A percentile compares a stretch with the other conserved stretches of the same genome.
Conservation (phyloP, 1,140 invertebrate genomes). For the Hermetia illucens region DNA sequence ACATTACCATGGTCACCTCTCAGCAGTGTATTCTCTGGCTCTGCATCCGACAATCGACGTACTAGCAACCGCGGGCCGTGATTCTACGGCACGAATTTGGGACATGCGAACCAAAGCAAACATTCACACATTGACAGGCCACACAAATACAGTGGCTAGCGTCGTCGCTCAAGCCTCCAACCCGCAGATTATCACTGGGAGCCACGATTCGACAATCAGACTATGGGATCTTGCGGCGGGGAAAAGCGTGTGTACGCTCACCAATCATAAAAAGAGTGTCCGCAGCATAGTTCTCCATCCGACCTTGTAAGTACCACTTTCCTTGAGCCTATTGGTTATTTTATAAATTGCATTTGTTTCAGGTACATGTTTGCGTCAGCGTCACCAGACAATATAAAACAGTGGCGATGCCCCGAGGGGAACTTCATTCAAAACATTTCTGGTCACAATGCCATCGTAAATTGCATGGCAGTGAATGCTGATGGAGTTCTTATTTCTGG, state of each 20-base stretch:
- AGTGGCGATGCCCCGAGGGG: conserved; percentile 98
- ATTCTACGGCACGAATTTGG: conserved; percentile 94
- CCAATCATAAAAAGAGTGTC: conserved; percentile 99
- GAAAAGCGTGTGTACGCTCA: conserved; percentile 86
- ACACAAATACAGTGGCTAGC: conserved; percentile 93
- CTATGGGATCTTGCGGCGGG: conserved; percentile 96
- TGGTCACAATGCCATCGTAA: conserved; percentile 96
- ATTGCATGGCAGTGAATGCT: conserved; percentile 85
- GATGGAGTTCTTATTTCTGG: conserved; percentile 95
- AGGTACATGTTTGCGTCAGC: conserved; percentile 94
- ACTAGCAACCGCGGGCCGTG: conserved; percentile 82
- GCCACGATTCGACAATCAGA: conserved; percentile 75
- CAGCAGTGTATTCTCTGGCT: conserved; percentile 87
- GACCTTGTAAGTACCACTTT: conserved; percentile 50
- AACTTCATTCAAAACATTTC: conserved; percentile 96
- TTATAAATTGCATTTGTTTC: conserved; percentile 15
- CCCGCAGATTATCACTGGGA: conserved; percentile 78
- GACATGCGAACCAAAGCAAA: conserved; percentile 98
- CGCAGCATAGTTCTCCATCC: conserved; percentile 85
- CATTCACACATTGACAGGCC: conserved; percentile 91
- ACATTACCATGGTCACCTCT: conserved; percentile 98
- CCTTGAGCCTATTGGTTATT: too few relatives aligned
- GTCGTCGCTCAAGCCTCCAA: conserved; percentile 84
- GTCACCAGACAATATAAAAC: conserved; percentile 97
- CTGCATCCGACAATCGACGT: conserved; percentile 95